Percentiles rank a stretch among this genome's conserved stretches.
Evolutionary conservation across 1,140 invertebrate species (phyloP).

Genomic region (Drosophila sp.): DNA sequence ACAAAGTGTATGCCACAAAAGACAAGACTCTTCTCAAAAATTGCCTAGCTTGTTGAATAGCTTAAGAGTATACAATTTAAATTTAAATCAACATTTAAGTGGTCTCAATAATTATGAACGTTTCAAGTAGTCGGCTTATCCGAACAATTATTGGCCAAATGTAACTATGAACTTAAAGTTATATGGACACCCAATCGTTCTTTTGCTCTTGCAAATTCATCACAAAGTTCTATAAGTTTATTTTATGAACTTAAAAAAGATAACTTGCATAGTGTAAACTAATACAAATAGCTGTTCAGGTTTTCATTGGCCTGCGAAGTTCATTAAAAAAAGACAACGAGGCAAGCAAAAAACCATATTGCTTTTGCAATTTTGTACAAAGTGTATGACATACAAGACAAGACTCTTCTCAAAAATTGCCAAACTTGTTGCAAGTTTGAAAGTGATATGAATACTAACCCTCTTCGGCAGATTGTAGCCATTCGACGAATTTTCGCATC

Average conservation of each 20-base stretch:
- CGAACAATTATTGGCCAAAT: conserved; percentile 67
- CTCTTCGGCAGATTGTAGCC: conserved; percentile 98
- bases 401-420: conserved; percentile 51
- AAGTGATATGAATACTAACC: conserved; percentile 84
- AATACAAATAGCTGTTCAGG: conserved; percentile 51
- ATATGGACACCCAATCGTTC: conserved; percentile 74
- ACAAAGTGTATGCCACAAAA: conserved; percentile 58
- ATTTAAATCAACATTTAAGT: not conserved
- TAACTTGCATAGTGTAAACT: conserved; percentile 20
- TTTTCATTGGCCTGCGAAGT: conserved; percentile 80
- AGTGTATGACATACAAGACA: conserved; percentile 47
- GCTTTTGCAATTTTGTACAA: conserved; percentile 77
- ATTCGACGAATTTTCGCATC: conserved; percentile 98
- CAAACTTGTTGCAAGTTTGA: not conserved
- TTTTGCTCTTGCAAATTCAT: conserved; percentile 62
- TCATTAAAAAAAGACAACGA: conserved; percentile 53
- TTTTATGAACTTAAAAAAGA: conserved; percentile 28
- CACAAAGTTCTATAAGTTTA: conserved; percentile 9
- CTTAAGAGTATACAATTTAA: not conserved
- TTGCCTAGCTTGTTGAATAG: conserved; percentile 10
- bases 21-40: conserved; percentile 46
- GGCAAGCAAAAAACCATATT: conserved; percentile 82
- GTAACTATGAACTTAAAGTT: conserved; percentile 66
- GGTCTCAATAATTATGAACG: not conserved
- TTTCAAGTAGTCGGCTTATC: conserved; percentile 20